phyloP scores from a whole-genome alignment of 2,113 vertebrate genomes.

The Dipodomys stephensi region DNA sequence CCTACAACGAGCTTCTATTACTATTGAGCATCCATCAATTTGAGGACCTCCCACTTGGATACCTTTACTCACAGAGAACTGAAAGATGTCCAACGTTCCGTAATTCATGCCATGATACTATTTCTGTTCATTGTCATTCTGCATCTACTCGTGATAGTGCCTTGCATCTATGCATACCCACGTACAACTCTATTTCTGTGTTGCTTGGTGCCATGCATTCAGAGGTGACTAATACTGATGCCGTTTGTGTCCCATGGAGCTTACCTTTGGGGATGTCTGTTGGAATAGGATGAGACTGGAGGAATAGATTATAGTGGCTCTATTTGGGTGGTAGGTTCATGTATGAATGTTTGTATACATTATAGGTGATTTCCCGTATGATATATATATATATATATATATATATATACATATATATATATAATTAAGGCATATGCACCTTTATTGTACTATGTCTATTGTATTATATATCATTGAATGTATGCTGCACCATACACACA shows the following conservation, averaged over 20 bases:
- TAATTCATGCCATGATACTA: background rate
- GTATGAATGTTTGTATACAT: accelerated
- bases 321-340: background rate
- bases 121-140: background rate
- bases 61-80: background rate
- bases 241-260: background rate
- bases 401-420: no score
- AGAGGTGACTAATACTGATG: no score
- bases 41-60: background rate
- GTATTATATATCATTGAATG: no score
- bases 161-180: no score
- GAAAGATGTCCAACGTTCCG: background rate
- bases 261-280: background rate
- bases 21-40: no score
- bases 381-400: no score
- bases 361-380: accelerated
- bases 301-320: background rate
- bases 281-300: background rate
- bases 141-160: background rate
- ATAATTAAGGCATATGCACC: background rate
- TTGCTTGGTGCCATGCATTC: background rate
- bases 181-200: background rate
- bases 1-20: no score
- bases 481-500: no score
- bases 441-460: background rate